Evolutionary conservation across 2,113 vertebrate genomes (phyloP).

Genomic region (Litocranius walleri): DNA sequence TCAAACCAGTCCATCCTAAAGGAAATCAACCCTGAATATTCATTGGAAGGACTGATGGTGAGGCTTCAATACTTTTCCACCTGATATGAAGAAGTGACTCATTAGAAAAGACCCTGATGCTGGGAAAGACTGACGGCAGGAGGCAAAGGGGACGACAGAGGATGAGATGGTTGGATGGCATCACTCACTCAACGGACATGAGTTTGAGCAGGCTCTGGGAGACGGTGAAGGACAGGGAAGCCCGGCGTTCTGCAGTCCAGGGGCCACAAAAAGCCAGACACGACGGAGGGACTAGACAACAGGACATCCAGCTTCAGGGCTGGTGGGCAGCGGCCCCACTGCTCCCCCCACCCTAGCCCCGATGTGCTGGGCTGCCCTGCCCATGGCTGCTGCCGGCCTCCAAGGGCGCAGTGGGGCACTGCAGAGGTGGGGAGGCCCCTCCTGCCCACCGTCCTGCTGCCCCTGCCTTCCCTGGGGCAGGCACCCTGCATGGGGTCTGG

Average conservation of each 20-base stretch:
- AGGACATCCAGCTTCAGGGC: not conserved
- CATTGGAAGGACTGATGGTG: not conserved
- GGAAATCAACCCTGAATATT: not conserved
- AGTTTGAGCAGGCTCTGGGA: too few species aligned
- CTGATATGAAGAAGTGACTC: not conserved
- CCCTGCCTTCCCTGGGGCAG: not conserved
- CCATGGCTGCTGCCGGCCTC: not conserved
- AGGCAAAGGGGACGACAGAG: too few species aligned
- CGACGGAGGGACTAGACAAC: not conserved
- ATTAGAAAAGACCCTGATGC: too few species aligned
- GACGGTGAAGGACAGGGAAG: too few species aligned
- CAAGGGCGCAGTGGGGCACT: rapidly evolving
- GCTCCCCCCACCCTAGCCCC: not conserved
- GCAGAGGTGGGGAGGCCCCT: not conserved
- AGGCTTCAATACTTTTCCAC: not conserved
- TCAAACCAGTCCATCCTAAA: not conserved
- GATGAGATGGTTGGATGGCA: too few species aligned
- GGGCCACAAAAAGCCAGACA: not conserved
- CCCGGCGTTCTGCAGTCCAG: too few species aligned
- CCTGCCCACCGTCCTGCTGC: not conserved
- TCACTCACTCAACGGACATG: too few species aligned
- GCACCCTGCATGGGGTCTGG: not conserved
- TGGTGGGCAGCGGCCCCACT: not conserved
- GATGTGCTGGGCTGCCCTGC: not conserved
- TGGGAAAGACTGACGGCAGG: too few species aligned